Conservation (phyloP, 1,140 invertebrate genomes). For the Nylanderia fulva region DNA sequence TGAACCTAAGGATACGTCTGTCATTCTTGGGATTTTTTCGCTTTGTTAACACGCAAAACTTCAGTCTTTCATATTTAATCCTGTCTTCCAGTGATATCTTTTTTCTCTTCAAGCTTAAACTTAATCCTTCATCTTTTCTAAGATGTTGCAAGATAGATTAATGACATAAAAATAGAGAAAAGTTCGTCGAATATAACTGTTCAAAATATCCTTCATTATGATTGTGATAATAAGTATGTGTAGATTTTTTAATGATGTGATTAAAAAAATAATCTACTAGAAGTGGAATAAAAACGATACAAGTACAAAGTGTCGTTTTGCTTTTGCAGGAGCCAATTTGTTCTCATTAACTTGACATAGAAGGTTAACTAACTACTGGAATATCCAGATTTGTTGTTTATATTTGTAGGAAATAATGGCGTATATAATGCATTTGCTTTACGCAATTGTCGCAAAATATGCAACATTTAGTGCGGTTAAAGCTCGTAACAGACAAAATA, state of each 20-base stretch:
- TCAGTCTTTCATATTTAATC: slow-evolving; percentile 22
- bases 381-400: slow-evolving; percentile 18
- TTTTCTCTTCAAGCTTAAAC: slow-evolving; percentile 2
- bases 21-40: slow-evolving; percentile 13
- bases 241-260: not conserved
- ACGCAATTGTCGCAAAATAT: slow-evolving; percentile 1
- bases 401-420: slow-evolving; percentile 25
- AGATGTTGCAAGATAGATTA: not conserved
- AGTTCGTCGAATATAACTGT: not conserved
- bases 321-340: not conserved
- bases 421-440: slow-evolving; percentile 29
- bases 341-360: not conserved
- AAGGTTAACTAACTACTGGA: slow-evolving; percentile 1
- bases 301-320: not conserved
- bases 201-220: not conserved
- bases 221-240: not conserved
- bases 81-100: slow-evolving; percentile 13
- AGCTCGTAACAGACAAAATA: slow-evolving; percentile 13
- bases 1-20: not conserved
- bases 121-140: not conserved
- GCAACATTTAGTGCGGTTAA: slow-evolving; percentile 19
- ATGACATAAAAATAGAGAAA: not conserved
- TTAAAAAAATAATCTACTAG: not conserved
- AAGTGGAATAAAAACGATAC: not conserved
- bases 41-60: slow-evolving; percentile 23